These are phyloP conservation scores for Crypturellus undulatus DNA, from an alignment of 2,113 vertebrate genomes.

Conservation along the genomic window DNA sequence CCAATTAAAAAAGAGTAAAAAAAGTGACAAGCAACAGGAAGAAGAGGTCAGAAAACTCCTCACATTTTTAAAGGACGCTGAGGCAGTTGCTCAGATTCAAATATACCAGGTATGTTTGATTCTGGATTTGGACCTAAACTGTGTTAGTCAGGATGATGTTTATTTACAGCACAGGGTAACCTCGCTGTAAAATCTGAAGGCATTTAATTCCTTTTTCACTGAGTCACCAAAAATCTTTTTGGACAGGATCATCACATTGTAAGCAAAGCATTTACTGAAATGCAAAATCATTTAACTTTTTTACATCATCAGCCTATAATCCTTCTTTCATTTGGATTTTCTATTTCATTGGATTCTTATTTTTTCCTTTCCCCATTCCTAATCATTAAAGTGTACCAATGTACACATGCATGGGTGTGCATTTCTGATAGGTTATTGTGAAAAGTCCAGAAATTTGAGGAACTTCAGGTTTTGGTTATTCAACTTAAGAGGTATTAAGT, in stretches of 20 bases:
- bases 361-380: background rate
- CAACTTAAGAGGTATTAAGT: background rate
- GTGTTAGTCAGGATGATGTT: background rate
- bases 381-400: background rate
- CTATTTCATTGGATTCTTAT: background rate
- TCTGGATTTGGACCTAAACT: conserved; percentile 21
- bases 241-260: background rate
- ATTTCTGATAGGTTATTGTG: background rate
- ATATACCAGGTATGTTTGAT: fast-evolving
- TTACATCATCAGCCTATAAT: background rate
- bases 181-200: background rate
- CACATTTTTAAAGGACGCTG: conserved; percentile 2
- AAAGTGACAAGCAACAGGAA: background rate
- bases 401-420: background rate
- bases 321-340: background rate
- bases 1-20: background rate
- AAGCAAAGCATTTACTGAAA: conserved; percentile 6
- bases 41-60: background rate
- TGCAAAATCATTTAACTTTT: background rate
- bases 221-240: background rate
- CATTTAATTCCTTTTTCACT: conserved; percentile 9
- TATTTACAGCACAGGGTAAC: background rate
- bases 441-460: background rate
- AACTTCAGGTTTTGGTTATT: background rate
- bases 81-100: conserved; percentile 35